Percentiles rank a stretch among this genome's conserved stretches.
Evolutionary conservation across 1,140 invertebrate genomes (phyloP).

Genomic region (Bombus superbus): DNA sequence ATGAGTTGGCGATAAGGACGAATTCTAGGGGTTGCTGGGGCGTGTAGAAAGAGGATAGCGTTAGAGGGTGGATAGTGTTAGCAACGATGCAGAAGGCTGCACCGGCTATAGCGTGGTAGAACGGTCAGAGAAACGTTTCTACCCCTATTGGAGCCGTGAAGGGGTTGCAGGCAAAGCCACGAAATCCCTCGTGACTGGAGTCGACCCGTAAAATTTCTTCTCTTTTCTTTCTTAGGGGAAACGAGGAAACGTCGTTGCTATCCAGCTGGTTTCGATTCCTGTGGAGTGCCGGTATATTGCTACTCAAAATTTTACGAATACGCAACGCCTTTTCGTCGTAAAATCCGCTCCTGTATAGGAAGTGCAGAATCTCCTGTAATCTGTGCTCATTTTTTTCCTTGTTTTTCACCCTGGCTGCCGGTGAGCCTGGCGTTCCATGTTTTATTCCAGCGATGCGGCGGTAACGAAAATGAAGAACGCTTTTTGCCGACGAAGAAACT

Average conservation of each 20-base stretch:
- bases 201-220: background rate
- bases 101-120: background rate
- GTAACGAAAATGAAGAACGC: conserved; percentile 5
- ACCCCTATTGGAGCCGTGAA: background rate
- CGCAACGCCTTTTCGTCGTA: no score
- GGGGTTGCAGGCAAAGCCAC: background rate
- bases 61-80: background rate
- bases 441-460: background rate
- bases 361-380: background rate
- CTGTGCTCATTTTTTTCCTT: background rate
- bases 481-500: no score
- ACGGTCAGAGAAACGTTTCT: background rate
- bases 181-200: background rate
- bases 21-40: background rate
- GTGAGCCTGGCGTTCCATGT: background rate
- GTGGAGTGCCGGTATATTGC: conserved; percentile 9
- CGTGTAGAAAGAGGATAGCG: no score
- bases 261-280: conserved; percentile 18
- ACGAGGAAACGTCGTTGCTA: background rate
- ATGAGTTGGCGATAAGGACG: background rate
- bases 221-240: background rate
- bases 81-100: background rate
- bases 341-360: no score
- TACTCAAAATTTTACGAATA: conserved; percentile 45
- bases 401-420: background rate